These are phyloP conservation scores for Drosophila vallismaia DNA, from an alignment of 2,888 invertebrate genomes.

Conservation along the genomic window DNA sequence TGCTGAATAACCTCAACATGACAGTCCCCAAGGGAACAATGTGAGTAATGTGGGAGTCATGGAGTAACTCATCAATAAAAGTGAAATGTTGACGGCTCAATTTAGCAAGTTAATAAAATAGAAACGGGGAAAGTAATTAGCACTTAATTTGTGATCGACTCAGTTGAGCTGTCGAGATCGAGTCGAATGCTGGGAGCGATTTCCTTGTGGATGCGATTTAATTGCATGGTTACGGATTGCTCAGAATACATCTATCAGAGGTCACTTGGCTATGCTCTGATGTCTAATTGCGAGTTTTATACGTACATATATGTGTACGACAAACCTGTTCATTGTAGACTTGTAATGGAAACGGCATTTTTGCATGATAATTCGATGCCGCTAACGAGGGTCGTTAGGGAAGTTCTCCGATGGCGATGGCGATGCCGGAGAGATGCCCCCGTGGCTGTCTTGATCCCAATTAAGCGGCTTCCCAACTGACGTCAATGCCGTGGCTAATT, in stretches of 20 bases:
- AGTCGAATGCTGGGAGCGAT: slow-evolving; percentile 17
- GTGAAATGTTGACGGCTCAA: slow-evolving; percentile 60
- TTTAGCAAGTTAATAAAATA: slow-evolving; percentile 52
- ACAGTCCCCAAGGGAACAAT: slow-evolving; percentile 97
- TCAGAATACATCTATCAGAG: slow-evolving; percentile 55
- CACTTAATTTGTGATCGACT: slow-evolving; percentile 31
- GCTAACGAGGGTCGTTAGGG: slow-evolving; percentile 47
- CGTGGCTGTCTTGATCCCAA: slow-evolving; percentile 20
- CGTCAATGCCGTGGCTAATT: slow-evolving; percentile 29
- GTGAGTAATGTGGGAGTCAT: slow-evolving; percentile 86
- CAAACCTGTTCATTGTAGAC: slow-evolving; percentile 30
- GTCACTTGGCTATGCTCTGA: slow-evolving; percentile 58
- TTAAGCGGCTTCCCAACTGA: slow-evolving; percentile 38
- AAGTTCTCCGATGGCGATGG: slow-evolving; percentile 10
- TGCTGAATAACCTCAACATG: slow-evolving; percentile 95
- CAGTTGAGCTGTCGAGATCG: slow-evolving; percentile 9
- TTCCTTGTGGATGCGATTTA: slow-evolving; percentile 35
- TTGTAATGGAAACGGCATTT: slow-evolving; percentile 69
- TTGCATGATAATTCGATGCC: slow-evolving; percentile 67
- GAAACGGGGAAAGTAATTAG: slow-evolving; percentile 66
- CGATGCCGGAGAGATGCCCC: slow-evolving; percentile 3
- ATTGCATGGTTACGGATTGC: slow-evolving; percentile 33
- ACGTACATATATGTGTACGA: slow-evolving; percentile 37
- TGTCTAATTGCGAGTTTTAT: slow-evolving; percentile 63
- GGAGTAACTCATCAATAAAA: slow-evolving; percentile 36